These are phyloP conservation scores for Diabrotica balteata DNA, from an alignment of 2,888 invertebrate species.

Conservation along the genomic window DNA sequence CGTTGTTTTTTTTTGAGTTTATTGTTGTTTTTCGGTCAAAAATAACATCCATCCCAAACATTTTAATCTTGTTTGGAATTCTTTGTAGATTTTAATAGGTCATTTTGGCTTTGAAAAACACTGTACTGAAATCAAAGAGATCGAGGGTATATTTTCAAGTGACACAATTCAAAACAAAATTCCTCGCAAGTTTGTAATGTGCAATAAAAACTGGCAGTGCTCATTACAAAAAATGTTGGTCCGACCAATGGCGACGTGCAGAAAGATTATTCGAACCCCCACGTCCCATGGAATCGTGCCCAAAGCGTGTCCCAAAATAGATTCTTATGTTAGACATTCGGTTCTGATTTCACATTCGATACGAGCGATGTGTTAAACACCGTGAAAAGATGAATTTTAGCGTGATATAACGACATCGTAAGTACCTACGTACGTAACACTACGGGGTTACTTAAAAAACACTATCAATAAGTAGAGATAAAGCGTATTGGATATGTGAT, in stretches of 20 bases:
- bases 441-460: not conserved
- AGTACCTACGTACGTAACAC: not conserved
- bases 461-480: too few species aligned
- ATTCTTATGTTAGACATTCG: conserved; percentile 42
- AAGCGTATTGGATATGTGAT: too few species aligned
- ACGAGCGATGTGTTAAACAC: conserved; percentile 30
- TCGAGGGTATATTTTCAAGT: not conserved
- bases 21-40: too few species aligned
- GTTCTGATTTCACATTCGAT: conserved; percentile 36
- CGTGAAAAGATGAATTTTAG: conserved; percentile 38
- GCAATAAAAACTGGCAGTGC: conserved; percentile 37
- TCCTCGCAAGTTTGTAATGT: conserved; percentile 29
- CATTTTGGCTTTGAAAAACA: too few species aligned
- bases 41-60: too few species aligned
- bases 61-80: too few species aligned
- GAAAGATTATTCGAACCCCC: conserved; percentile 48
- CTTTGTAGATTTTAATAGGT: not conserved
- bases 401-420: conserved; percentile 6
- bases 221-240: conserved; percentile 21
- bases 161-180: conserved; percentile 23
- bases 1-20: too few species aligned
- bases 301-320: conserved; percentile 52
- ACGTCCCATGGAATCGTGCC: conserved; percentile 53
- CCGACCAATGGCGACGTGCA: conserved; percentile 25
- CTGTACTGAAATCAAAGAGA: not conserved